A percentile compares a stretch with the other conserved stretches of the same genome.
Evolutionary conservation across 2,888 invertebrate species (phyloP).

Genomic region (Zygaena filipendulae): DNA sequence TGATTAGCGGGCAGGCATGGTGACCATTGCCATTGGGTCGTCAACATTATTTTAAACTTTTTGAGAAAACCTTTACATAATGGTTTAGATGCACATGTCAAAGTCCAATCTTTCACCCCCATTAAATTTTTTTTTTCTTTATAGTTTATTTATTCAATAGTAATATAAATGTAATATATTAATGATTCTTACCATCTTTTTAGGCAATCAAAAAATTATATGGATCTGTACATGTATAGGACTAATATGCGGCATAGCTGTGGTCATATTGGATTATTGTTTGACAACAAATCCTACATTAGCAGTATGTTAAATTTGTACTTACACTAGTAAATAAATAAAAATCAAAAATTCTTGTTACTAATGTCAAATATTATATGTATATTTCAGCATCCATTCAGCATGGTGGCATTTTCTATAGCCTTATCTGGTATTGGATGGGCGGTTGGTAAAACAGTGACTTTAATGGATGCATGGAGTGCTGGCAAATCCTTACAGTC

Average conservation of each 20-base stretch:
- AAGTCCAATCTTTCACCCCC: too few relatives aligned
- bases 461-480: conserved; percentile 43
- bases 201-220: conserved; percentile 76
- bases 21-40: too few relatives aligned
- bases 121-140: too few relatives aligned
- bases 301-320: conserved; percentile 43
- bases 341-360: not conserved
- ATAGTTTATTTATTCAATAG: not conserved
- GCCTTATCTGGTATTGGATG: conserved; percentile 75
- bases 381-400: conserved; percentile 73
- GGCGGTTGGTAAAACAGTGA: conserved; percentile 68
- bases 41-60: too few relatives aligned
- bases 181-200: too few relatives aligned
- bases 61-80: too few relatives aligned
- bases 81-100: too few relatives aligned
- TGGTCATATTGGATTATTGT: conserved; percentile 76
- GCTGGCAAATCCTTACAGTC: conserved; percentile 53
- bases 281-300: conserved; percentile 73
- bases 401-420: conserved; percentile 77
- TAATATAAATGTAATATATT: too few relatives aligned
- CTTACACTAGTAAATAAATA: not conserved
- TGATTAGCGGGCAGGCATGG: too few relatives aligned
- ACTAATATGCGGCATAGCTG: conserved; percentile 73
- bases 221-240: conserved; percentile 82
- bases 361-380: not conserved